These are phyloP conservation scores for Protodeltote pygarga DNA, from an alignment of 2,888 invertebrate species.

Conservation along the genomic window DNA sequence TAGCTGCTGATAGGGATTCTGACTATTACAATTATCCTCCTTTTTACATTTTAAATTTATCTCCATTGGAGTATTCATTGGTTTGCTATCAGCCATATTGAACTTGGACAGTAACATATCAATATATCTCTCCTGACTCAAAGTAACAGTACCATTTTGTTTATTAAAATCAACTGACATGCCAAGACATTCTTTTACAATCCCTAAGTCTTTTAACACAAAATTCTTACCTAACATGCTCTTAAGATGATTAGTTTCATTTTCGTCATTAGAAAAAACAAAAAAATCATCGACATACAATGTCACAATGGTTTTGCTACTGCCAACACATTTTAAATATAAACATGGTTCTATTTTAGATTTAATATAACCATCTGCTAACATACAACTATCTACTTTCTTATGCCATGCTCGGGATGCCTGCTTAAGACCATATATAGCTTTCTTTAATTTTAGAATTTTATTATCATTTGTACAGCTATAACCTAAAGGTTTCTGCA, in stretches of 20 bases:
- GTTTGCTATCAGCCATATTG: conserved; percentile 33
- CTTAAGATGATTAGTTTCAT: conserved; percentile 15
- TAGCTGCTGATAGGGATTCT: conserved; percentile 29
- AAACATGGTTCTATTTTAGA: conserved; percentile 13
- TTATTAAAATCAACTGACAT: conserved; percentile 10
- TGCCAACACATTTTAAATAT: conserved; percentile 6
- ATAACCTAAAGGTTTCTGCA: background rate
- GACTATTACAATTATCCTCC: conserved; percentile 7
- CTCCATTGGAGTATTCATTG: conserved; percentile 42
- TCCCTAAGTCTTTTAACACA: conserved; percentile 20
- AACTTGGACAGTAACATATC: too few species aligned
- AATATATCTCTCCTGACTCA: conserved; percentile 2
- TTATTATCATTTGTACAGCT: background rate
- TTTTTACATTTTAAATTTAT: conserved; percentile 28
- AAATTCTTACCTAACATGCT: conserved; percentile 9
- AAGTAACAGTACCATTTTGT: background rate
- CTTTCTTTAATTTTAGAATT: conserved; percentile 7
- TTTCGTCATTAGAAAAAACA: conserved; percentile 19
- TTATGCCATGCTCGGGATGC: conserved; percentile 8
- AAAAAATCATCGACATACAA: too few species aligned
- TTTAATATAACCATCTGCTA: conserved; percentile 1
- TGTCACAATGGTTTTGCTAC: conserved; percentile 13
- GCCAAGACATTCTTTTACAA: conserved; percentile 11
- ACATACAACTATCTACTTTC: conserved; percentile 1
- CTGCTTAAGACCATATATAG: conserved; percentile 21